Base-by-base conservation (phyloP, 2,888 invertebrate species). In the Kryphioiulus occultus region DNA sequence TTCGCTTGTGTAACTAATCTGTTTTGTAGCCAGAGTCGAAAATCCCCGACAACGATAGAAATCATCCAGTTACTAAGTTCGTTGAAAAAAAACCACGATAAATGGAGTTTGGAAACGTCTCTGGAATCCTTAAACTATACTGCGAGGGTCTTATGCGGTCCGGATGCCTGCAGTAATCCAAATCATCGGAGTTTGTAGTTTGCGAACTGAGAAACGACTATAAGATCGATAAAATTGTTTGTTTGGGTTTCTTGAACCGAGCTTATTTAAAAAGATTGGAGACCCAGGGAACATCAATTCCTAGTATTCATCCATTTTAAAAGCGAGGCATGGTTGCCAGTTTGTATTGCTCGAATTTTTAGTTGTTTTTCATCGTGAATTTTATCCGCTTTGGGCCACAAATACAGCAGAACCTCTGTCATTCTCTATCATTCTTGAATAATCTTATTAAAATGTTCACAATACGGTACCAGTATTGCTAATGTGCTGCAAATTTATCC, bases 231-330 rank as follows among this genome's bases (percentile, higher is more conserved):
- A 26, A 78, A 78, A 78, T 30, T 30, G 78, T 68, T 68, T 68
- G 68, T 78, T 78, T 78, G 78, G 78, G 78, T 30, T 30, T 78
- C 26, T 78, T 78, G 78, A 78, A 78, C 78, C 30, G 26, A 26
- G 5, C 53, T 68, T 26, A 68, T 78, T 78, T 30, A 30, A 78
- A n/a, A 78, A 26, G 26, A 78, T 26, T 15, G 78, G 78, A 78
- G 15, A 78, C 30, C 78, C 78, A 30, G 12, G 26, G 78, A 78
- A 78, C 15, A 78, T 78, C 78, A 78, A 78, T 26, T 78, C 22
- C 15, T 30, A 22, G 15, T 30, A 78, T 30, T 30, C 78, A 30
- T 78, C 78, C 30, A 78, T 78, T 78, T 78, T 5, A 30, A 68
- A 68, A 68, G 53, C 19, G 19, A 53, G 17, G 53, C 22, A 15